Evolutionary conservation across 37 sponge, comb jelly and placozoan genomes (phyloP).

Genomic region (Halisarca cf. caerulea): DNA sequence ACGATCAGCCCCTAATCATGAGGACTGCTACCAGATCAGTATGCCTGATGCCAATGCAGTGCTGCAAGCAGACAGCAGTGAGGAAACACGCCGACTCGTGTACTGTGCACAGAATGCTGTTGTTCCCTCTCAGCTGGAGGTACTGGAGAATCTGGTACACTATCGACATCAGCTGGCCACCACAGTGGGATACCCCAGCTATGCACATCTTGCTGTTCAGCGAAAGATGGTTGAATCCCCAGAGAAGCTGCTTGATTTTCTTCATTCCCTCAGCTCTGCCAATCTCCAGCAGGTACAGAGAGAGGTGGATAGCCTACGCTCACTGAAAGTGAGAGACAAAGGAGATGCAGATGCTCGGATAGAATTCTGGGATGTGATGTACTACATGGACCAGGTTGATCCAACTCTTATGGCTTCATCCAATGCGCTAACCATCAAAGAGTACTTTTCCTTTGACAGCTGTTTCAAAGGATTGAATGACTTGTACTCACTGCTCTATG

Average conservation of each 20-base stretch:
- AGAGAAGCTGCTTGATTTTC: slow-evolving; percentile 63
- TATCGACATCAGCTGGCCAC: slow-evolving; percentile 71
- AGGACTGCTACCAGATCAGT: background rate
- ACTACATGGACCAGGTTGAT: slow-evolving; percentile 17
- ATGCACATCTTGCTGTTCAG: slow-evolving; percentile 65
- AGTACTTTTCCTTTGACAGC: slow-evolving; percentile 60
- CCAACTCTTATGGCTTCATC: too few relatives aligned
- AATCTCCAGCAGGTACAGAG: slow-evolving; percentile 61
- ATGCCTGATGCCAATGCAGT: background rate
- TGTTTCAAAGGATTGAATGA: slow-evolving; percentile 64
- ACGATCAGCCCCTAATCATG: background rate
- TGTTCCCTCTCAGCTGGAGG: slow-evolving; percentile 22
- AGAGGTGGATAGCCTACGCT: slow-evolving; percentile 44
- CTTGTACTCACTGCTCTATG: slow-evolving; percentile 62
- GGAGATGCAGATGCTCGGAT: background rate
- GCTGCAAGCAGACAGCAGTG: background rate
- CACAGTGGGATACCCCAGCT: slow-evolving; percentile 69
- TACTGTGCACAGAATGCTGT: slow-evolving; percentile 50
- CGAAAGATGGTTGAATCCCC: slow-evolving; percentile 72
- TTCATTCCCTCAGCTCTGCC: slow-evolving; percentile 44
- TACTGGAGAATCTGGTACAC: slow-evolving; percentile 47
- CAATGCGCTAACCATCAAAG: background rate
- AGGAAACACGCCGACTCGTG: background rate
- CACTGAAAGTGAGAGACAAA: background rate
- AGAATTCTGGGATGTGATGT: slow-evolving; percentile 66